These are phyloP conservation scores for Nipponacmea schrenckii DNA, from an alignment of 2,888 invertebrate species.

Conservation along the genomic window DNA sequence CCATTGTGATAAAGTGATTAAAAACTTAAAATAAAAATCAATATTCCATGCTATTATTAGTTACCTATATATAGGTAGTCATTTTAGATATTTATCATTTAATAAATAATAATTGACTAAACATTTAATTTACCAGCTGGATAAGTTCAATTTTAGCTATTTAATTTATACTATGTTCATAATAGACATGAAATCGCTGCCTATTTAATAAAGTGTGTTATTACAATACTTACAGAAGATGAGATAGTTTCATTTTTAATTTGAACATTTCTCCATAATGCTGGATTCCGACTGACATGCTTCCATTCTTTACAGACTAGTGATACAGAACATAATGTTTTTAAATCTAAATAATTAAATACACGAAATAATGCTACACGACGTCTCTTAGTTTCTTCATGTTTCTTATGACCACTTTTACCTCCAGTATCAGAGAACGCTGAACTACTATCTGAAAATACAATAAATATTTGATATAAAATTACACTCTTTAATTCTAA, in stretches of 20 bases:
- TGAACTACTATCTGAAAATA: conserved; percentile 14
- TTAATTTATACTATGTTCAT: too few relatives aligned
- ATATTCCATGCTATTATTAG: too few relatives aligned
- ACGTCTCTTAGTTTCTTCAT: conserved; percentile 40
- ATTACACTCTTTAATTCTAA: neutral
- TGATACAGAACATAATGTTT: conserved; percentile 44
- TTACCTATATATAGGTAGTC: neutral
- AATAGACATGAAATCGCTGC: too few relatives aligned
- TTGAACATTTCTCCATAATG: conserved; percentile 57
- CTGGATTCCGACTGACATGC: conserved; percentile 55
- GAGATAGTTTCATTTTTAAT: conserved; percentile 50
- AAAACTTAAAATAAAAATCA: conserved; percentile 40
- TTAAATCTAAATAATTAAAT: conserved; percentile 56
- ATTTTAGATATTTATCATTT: neutral
- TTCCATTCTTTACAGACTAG: conserved; percentile 62
- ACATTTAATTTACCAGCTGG: too few relatives aligned
- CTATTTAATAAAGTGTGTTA: neutral
- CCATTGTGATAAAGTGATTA: conserved; percentile 47
- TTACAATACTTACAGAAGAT: conserved; percentile 41
- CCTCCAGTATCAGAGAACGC: conserved; percentile 22
- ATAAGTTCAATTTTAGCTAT: too few relatives aligned
- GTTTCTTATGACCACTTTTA: conserved; percentile 18
- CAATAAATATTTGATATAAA: neutral
- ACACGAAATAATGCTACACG: conserved; percentile 50
- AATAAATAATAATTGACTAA: too few relatives aligned